Conservation (phyloP, 2,797 vertebrate species). For the Dendrocincla tyrannina region DNA sequence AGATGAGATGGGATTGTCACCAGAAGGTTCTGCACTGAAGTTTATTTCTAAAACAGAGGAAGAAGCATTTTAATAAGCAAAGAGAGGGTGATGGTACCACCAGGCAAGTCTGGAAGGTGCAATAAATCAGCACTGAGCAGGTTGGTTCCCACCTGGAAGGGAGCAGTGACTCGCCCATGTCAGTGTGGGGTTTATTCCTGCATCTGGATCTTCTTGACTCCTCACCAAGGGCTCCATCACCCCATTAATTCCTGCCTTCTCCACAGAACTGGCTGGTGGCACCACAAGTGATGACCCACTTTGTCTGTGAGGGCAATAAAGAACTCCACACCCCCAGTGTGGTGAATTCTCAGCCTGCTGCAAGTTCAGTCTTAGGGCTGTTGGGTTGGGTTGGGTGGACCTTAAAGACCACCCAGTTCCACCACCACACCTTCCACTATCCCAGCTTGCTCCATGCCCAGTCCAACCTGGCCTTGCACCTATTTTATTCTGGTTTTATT, state of each 20-base stretch:
- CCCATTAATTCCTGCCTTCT: neutral
- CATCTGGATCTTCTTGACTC: neutral
- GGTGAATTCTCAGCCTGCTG: neutral
- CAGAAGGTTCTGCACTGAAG: neutral
- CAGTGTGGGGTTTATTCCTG: neutral
- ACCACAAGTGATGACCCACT: neutral
- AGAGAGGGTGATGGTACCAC: neutral
- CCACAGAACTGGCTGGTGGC: neutral
- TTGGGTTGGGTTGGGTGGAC: neutral
- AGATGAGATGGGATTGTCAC: neutral
- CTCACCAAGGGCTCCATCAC: rapidly evolving
- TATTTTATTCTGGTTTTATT: neutral
- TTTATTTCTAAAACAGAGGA: neutral
- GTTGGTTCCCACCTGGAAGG: rapidly evolving
- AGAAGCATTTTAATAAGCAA: neutral
- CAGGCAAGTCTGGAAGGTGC: neutral
- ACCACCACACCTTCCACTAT: neutral
- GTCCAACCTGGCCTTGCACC: neutral
- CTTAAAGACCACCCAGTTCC: neutral
- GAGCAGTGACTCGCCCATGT: neutral
- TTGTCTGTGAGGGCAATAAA: neutral
- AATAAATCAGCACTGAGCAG: neutral
- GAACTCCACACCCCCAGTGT: rapidly evolving
- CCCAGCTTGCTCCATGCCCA: neutral
- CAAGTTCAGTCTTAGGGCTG: neutral